A percentile compares a stretch with the other conserved stretches of the same genome.
phyloP scores from a whole-genome alignment of 2,797 vertebrate species.

The Peromyscus nudipes region DNA sequence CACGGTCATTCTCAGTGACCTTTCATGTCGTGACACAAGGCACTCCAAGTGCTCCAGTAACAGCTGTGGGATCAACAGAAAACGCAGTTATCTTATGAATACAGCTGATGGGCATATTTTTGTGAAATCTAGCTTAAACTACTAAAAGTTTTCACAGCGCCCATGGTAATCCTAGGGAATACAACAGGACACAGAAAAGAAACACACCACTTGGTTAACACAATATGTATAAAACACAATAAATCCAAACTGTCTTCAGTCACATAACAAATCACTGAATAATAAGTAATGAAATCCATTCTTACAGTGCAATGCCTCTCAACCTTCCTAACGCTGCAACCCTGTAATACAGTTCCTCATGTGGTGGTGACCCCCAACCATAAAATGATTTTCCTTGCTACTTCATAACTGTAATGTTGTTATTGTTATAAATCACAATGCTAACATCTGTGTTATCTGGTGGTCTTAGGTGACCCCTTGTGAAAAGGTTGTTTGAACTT shows the following conservation, averaged over 20 bases:
- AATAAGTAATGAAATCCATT: background rate
- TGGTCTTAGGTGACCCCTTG: background rate
- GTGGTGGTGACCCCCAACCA: background rate
- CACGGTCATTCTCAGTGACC: conserved; percentile 98
- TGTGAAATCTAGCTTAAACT: conserved; percentile 54
- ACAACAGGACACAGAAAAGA: background rate
- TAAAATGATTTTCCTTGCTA: background rate
- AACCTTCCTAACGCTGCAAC: rapidly evolving
- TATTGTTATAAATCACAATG: background rate
- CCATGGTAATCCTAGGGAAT: conserved; percentile 55
- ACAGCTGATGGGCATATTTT: conserved; percentile 49
- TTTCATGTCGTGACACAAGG: conserved; percentile 98
- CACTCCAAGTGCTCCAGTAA: conserved; percentile 99
- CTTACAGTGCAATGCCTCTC: background rate
- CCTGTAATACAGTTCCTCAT: too few species aligned
- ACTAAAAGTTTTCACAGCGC: background rate
- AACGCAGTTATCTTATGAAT: conserved; percentile 60
- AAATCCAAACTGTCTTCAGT: background rate
- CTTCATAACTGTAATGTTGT: background rate
- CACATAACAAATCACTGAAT: background rate
- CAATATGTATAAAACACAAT: background rate
- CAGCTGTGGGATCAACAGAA: conserved; percentile 90
- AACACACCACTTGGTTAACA: background rate
- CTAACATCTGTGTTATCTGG: background rate
- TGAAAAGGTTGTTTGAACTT: background rate